These are phyloP conservation scores for Ashinkailepas kermadecensis DNA, from an alignment of 2,888 invertebrate species.

Conservation along the genomic window DNA sequence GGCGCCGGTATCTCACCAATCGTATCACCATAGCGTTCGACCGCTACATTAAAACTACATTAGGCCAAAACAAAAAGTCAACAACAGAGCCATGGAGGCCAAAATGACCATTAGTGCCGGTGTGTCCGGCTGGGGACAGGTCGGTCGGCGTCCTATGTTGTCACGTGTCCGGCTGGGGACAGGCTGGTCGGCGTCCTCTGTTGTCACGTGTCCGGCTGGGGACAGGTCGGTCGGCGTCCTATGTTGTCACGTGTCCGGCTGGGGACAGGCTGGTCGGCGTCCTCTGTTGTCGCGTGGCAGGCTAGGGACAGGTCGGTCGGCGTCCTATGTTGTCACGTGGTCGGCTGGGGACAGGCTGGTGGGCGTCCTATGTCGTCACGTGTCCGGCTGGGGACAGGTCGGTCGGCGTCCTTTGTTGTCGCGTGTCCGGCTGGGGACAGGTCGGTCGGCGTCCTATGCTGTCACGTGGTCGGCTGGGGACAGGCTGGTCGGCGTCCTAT, in stretches of 20 bases:
- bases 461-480: too few relatives aligned
- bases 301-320: too few relatives aligned
- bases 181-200: background rate
- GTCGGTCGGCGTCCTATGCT: too few relatives aligned
- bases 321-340: too few relatives aligned
- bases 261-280: background rate
- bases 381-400: too few relatives aligned
- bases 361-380: too few relatives aligned
- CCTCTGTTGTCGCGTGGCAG: too few relatives aligned
- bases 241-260: background rate
- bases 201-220: background rate
- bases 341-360: too few relatives aligned
- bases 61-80: constrained; percentile 20
- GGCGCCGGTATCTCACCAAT: background rate
- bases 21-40: background rate
- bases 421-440: too few relatives aligned
- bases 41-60: constrained; percentile 16
- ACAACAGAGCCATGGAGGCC: constrained; percentile 2
- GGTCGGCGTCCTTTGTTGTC: too few relatives aligned
- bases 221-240: background rate
- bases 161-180: background rate
- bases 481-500: too few relatives aligned
- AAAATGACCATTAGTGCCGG: constrained; percentile 7
- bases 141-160: background rate
- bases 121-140: background rate